phyloP scores from a whole-genome alignment of 2,797 vertebrate genomes.

The Cirrhinus molitorella region DNA sequence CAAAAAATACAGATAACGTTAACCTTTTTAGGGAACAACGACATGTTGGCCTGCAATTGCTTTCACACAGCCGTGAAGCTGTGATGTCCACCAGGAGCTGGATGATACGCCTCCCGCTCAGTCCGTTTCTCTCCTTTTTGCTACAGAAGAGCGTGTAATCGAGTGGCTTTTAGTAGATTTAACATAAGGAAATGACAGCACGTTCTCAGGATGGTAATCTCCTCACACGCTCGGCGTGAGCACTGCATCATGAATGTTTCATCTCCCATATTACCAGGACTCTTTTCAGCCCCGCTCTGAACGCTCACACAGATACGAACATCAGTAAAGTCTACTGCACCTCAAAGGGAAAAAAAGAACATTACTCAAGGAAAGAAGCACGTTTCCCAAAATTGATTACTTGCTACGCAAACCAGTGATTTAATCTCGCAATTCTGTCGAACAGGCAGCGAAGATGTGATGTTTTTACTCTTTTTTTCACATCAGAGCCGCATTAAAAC shows the following conservation, averaged over 20 bases:
- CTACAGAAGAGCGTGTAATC: constrained; percentile 44
- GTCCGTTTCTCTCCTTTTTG: not conserved
- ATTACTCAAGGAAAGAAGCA: constrained; percentile 12
- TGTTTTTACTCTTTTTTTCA: constrained; percentile 20
- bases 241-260: constrained; percentile 24
- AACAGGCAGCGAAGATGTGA: not conserved
- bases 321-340: not conserved
- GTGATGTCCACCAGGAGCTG: constrained; percentile 25
- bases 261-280: constrained; percentile 20
- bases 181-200: constrained; percentile 31
- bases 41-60: not conserved
- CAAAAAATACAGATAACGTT: not conserved
- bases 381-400: constrained; percentile 40
- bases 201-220: constrained; percentile 29
- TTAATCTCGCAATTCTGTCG: constrained; percentile 24
- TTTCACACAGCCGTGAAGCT: constrained; percentile 14
- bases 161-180: constrained; percentile 41
- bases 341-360: constrained; percentile 14
- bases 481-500: constrained; percentile 6
- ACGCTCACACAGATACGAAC: constrained; percentile 21
- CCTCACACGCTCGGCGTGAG: constrained; percentile 11
- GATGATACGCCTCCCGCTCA: constrained; percentile 3
- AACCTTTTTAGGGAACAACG: not conserved
- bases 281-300: constrained; percentile 1
- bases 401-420: constrained; percentile 38